Evolutionary conservation across 2,888 invertebrate species (phyloP), one percentile per base, ranked within the genome.

Genomic region (Malthinus flaveolus): DNA sequence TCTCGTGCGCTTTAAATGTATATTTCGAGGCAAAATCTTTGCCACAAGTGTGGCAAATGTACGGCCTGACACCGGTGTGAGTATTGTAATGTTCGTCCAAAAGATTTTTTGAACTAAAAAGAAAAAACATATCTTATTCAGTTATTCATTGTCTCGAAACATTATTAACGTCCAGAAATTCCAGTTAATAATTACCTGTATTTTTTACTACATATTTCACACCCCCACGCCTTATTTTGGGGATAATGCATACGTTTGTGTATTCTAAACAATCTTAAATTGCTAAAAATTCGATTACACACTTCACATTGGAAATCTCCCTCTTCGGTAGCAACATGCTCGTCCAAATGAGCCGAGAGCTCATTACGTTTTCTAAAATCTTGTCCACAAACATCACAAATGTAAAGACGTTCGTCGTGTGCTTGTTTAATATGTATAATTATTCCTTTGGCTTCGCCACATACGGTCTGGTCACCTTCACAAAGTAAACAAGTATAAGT

Each of bases 11-110:
- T 64, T 87, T 88, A 62, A 86, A 84, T 0, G 91, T 90, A 70
- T 91, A 91, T 69, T 91, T 91, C 8, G 89, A 89, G 0, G 90
- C 88, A 77, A 91, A 91, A 65, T 85, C 83, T 78, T 91, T 91
- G 6, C 83, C 80, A 73, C 92, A 92, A 0, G 80, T 73, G 0
- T 76, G 71, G 70, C 91, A 91, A 3, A 80, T 75, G 73, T 89
- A 87, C 0, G 91, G 90, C 0, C 88, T 78, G 1, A 81, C 73
- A 0, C 90, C 90, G 0, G 84, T 85, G 73, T 90, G 91, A 7
- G 83, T 82, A 75, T 89, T 88, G 68, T 84, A 83, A 67, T 91
- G 91, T 64, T 90, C 90, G n/a, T 84, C 83, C 5, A 91, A 78
- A 35, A 89, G 75, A 69, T 87, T 86, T 49, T 85, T 84, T 0